Percentiles rank a stretch among this genome's conserved stretches.
Conservation (phyloP, 2,888 invertebrate species). For the Thymelicus sylvestris region DNA sequence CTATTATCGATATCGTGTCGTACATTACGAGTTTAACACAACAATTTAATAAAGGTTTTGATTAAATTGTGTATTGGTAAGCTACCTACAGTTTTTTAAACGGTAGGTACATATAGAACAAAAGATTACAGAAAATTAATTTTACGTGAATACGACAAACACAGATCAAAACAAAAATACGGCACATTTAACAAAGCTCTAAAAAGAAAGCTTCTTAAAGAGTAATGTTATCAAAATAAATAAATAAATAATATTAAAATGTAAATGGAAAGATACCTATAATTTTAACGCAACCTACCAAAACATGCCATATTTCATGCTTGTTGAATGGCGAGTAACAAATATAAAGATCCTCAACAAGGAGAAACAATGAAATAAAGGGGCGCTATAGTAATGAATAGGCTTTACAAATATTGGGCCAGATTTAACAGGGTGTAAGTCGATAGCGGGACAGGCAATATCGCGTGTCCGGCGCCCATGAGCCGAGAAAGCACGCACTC, state of each 20-base stretch:
- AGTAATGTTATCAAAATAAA: too few relatives aligned
- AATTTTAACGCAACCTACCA: background rate
- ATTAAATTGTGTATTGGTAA: too few relatives aligned
- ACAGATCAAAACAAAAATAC: too few relatives aligned
- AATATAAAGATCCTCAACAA: conserved; percentile 52
- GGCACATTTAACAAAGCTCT: background rate
- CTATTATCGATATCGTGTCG: background rate
- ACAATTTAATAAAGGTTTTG: background rate
- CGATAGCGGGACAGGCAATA: conserved; percentile 77
- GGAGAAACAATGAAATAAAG: conserved; percentile 75
- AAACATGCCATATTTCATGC: conserved; percentile 29
- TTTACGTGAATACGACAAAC: background rate
- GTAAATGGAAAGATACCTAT: background rate
- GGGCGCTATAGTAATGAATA: conserved; percentile 73
- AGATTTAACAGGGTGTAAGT: conserved; percentile 82
- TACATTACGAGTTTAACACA: background rate
- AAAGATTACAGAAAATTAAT: too few relatives aligned
- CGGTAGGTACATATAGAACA: too few relatives aligned
- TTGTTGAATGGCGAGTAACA: conserved; percentile 28
- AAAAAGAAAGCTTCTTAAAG: background rate
- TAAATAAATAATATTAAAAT: too few relatives aligned
- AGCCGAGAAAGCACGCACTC: conserved; percentile 51
- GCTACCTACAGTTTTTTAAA: too few relatives aligned
- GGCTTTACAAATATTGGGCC: conserved; percentile 80
- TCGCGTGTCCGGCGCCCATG: conserved; percentile 67